Percentiles rank a stretch among this genome's conserved stretches.
These are phyloP conservation scores for Propithecus coquereli DNA, from an alignment of 2,113 vertebrate genomes.

Conservation along the genomic window DNA sequence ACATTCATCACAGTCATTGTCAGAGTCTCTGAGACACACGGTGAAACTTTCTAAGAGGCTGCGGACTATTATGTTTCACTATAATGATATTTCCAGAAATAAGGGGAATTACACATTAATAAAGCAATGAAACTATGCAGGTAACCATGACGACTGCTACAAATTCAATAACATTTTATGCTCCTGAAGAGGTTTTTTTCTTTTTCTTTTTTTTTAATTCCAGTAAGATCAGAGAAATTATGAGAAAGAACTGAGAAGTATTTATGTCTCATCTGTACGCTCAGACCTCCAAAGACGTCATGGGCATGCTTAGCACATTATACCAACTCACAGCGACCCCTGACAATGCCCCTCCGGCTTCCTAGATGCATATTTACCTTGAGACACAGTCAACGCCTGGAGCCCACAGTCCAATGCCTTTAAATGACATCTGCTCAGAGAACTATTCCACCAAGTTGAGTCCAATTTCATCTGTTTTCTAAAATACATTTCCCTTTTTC, in stretches of 20 bases:
- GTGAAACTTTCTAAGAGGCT: slow-evolving; percentile 64
- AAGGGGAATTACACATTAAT: slow-evolving; percentile 80
- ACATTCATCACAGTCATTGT: slow-evolving; percentile 22
- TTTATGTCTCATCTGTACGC: slow-evolving; percentile 61
- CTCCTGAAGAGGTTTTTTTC: slow-evolving; percentile 82
- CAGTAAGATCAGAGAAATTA: slow-evolving; percentile 75
- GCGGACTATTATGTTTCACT: slow-evolving; percentile 77
- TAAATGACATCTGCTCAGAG: background rate
- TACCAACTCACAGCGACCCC: background rate
- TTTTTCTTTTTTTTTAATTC: slow-evolving; percentile 75
- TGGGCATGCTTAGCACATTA: fast-evolving
- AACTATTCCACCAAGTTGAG: background rate
- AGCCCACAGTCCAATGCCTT: background rate
- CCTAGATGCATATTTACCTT: background rate
- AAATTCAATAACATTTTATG: slow-evolving; percentile 84
- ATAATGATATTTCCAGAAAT: slow-evolving; percentile 84
- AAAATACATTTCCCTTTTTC: slow-evolving; percentile 42
- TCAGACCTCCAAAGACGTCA: slow-evolving; percentile 66
- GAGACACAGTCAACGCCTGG: slow-evolving; percentile 45
- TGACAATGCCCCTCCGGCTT: background rate
- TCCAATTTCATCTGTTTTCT: slow-evolving; percentile 5
- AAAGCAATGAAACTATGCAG: slow-evolving; percentile 83
- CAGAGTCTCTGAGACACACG: slow-evolving; percentile 57
- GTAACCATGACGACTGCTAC: slow-evolving; percentile 86
- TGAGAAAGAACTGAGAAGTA: slow-evolving; percentile 70